Evolutionary conservation across 2,888 invertebrate genomes (phyloP).

Genomic region (Mimachlamys varia): DNA sequence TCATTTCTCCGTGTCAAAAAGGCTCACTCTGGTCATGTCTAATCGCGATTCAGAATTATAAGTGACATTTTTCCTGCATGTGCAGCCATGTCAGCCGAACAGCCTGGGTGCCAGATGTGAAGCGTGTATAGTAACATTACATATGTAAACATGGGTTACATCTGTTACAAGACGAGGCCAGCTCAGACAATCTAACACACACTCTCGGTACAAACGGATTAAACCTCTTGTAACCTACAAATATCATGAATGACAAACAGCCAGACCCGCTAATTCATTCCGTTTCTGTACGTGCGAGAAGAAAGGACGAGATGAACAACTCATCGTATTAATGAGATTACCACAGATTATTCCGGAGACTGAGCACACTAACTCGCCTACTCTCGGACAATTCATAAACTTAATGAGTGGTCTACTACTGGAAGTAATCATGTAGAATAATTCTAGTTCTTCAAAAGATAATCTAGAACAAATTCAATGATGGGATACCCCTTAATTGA

Average conservation of each 20-base stretch:
- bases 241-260: conserved; percentile 1
- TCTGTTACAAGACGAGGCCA: background rate
- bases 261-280: background rate
- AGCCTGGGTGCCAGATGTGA: background rate
- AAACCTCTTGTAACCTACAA: background rate
- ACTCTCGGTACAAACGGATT: background rate
- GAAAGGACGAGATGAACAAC: background rate
- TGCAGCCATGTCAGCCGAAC: background rate
- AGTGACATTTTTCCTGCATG: conserved; percentile 21
- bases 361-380: background rate
- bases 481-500: background rate
- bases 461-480: background rate
- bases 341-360: background rate
- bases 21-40: conserved; percentile 31
- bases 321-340: background rate
- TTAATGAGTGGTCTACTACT: background rate
- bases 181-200: background rate
- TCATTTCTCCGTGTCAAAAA: background rate
- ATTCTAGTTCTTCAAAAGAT: background rate
- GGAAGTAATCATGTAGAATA: background rate
- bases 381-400: background rate
- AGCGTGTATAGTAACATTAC: background rate
- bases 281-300: background rate
- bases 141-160: conserved; percentile 28
- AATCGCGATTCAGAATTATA: background rate